Conservation (phyloP, 2,888 invertebrate genomes). For the Euplagia quadripunctaria region DNA sequence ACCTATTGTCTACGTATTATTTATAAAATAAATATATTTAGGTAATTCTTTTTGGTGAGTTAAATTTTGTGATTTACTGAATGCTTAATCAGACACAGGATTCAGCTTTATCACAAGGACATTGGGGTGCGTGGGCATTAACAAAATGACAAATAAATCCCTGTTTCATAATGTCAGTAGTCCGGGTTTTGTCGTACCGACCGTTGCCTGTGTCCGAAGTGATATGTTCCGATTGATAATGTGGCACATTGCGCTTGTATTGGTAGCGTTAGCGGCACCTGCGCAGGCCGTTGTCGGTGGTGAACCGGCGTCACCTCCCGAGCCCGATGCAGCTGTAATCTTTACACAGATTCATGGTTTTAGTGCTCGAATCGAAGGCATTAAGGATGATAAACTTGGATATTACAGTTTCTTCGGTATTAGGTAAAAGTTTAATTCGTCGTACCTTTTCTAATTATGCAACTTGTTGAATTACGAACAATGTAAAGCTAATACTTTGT, state of each 20-base stretch:
- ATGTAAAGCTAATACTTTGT: no score
- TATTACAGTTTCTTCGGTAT: slow-evolving; percentile 92
- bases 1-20: no score
- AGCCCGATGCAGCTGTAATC: slow-evolving; percentile 91
- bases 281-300: slow-evolving; percentile 89
- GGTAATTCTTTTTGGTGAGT: no score
- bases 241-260: slow-evolving; percentile 40
- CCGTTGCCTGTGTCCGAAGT: slow-evolving; percentile 13
- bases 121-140: slow-evolving; percentile 3
- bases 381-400: slow-evolving; percentile 86
- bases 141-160: slow-evolving; percentile 6
- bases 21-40: no score
- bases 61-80: no score
- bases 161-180: slow-evolving; percentile 28
- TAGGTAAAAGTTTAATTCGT: slow-evolving; percentile 74
- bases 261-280: slow-evolving; percentile 52
- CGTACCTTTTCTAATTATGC: background rate
- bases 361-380: slow-evolving; percentile 89
- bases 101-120: slow-evolving; percentile 15
- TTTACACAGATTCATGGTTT: slow-evolving; percentile 89
- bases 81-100: slow-evolving; percentile 11
- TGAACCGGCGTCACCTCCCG: slow-evolving; percentile 88
- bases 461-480: no score
- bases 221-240: slow-evolving; percentile 53
- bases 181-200: slow-evolving; percentile 10